Percentiles rank a stretch among this genome's conserved stretches.
phyloP scores from a whole-genome alignment of 1,140 invertebrate species.

The Polyergus mexicanus region DNA sequence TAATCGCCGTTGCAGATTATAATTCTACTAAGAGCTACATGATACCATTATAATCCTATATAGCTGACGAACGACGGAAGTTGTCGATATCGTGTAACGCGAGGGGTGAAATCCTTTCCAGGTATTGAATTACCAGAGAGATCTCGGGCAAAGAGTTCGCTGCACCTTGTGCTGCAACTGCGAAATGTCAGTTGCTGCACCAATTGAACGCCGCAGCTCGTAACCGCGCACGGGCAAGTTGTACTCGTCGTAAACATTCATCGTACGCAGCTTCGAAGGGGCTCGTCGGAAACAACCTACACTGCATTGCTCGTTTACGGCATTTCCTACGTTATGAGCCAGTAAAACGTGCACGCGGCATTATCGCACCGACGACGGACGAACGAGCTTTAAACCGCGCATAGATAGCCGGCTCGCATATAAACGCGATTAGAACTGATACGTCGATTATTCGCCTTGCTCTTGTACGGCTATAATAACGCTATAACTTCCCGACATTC shows the following conservation, averaged over 20 bases:
- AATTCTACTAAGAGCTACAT: background rate
- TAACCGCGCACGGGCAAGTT: conserved; percentile 4
- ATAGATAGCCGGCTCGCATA: conserved; percentile 16
- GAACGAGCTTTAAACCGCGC: conserved; percentile 21
- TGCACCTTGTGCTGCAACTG: conserved; percentile 43
- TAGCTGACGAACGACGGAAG: conserved; percentile 31
- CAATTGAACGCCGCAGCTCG: conserved; percentile 14
- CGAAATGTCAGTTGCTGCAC: conserved; percentile 63
- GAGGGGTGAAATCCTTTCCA: conserved; percentile 83
- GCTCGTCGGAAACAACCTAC: background rate
- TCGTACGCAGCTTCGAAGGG: background rate
- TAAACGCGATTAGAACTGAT: conserved; percentile 37
- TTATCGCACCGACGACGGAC: conserved; percentile 24
- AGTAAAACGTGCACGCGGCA: conserved; percentile 22
- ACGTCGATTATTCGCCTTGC: conserved; percentile 9
- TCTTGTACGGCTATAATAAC: conserved; percentile 1
- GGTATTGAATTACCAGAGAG: conserved; percentile 81
- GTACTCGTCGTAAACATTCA: conserved; percentile 44
- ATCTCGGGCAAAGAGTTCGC: conserved; percentile 69
- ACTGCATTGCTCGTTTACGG: conserved; percentile 24
- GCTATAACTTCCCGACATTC: conserved; percentile 13
- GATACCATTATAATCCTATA: background rate
- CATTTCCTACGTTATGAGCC: conserved; percentile 38
- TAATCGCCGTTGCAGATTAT: background rate
- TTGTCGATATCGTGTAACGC: conserved; percentile 74